Conservation (phyloP, 2,888 invertebrate species). For the Nematopogon swammerdamellus region DNA sequence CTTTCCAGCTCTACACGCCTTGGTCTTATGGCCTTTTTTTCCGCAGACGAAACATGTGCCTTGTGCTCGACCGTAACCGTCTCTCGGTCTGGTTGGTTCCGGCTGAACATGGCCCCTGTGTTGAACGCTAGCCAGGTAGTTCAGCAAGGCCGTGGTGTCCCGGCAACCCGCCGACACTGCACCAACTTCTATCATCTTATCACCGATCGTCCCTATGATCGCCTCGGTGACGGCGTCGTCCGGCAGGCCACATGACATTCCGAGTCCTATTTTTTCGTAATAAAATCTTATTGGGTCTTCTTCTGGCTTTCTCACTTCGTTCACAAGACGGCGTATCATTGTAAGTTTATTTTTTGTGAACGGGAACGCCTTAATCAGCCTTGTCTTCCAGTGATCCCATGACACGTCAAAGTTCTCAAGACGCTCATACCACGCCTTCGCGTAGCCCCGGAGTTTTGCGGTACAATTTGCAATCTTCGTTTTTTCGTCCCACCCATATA, state of each 20-base stretch:
- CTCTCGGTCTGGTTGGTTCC: too few relatives aligned
- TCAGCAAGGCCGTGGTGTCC: not conserved
- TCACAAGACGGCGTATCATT: conserved; percentile 8
- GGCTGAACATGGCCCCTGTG: too few relatives aligned
- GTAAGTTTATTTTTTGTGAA: conserved; percentile 8
- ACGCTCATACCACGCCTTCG: conserved; percentile 13
- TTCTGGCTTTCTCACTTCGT: conserved; percentile 5
- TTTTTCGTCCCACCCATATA: conserved; percentile 13
- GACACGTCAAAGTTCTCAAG: conserved; percentile 7
- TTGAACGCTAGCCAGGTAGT: not conserved
- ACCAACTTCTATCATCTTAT: conserved; percentile 4
- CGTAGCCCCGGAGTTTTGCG: conserved; percentile 12
- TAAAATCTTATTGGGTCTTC: conserved; percentile 10
- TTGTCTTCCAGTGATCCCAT: conserved; percentile 10
- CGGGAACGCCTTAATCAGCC: conserved; percentile 8
- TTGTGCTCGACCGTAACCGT: too few relatives aligned
- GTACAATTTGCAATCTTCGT: conserved; percentile 13
- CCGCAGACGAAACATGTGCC: conserved; percentile 7
- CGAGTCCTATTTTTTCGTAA: conserved; percentile 11
- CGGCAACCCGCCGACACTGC: conserved; percentile 6
- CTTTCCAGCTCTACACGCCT: too few relatives aligned
- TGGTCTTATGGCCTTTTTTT: conserved; percentile 7
- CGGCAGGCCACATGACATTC: conserved; percentile 8
- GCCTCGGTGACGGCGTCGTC: conserved; percentile 5
- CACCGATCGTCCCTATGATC: conserved; percentile 5